Evolutionary conservation across 1,140 invertebrate genomes (phyloP), one percentile per base, ranked within the genome.

Genomic region (Drosophila pachea): DNA sequence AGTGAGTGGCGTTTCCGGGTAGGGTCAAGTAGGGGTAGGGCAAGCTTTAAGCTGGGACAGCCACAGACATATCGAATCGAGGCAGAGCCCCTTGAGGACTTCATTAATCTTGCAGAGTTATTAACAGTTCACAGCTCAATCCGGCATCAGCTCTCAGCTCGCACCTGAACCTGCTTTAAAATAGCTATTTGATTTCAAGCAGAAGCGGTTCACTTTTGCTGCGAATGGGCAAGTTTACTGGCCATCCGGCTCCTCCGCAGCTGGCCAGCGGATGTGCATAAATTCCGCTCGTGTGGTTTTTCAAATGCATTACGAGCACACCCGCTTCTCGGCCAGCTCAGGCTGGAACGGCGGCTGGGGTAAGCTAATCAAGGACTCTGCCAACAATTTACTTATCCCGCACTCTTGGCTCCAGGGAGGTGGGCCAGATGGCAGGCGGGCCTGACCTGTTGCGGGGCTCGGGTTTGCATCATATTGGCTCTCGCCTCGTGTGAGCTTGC

Each of bases 251-350:
- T 38, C 11, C 22, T 8, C 12, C 50, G 32, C 45, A 65, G 29
- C 29, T 32, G 40, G 38, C 31, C 62, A 75, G 7, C 64, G 68
- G 76, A 78, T 83, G 81, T 59, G 69, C 70, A 72, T 84, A 75
- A 84, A 83, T 84, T 83, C 79, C 79, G 79, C 79, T 83, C 81
- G 79, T 83, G 81, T 84, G 79, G 79, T 86, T 83, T 84, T 68
- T 63, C 64, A 76, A 84, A 84, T 84, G 79, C 79, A 84, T 83
- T 83, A 84, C 59, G 59, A 48, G 35, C 64, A 74, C 48, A 63
- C 58, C 50, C 43, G 22, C 22, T 22, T 22, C 22, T 22, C 22
- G 22, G 22, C 22, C 22, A 22, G 22, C 22, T 22, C 22, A 3
- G 22, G 22, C 22, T 49, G 29, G 55, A 49, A 55, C 38, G 50